phyloP scores from a whole-genome alignment of 2,797 vertebrate genomes.

The Sciurus vulgaris region DNA sequence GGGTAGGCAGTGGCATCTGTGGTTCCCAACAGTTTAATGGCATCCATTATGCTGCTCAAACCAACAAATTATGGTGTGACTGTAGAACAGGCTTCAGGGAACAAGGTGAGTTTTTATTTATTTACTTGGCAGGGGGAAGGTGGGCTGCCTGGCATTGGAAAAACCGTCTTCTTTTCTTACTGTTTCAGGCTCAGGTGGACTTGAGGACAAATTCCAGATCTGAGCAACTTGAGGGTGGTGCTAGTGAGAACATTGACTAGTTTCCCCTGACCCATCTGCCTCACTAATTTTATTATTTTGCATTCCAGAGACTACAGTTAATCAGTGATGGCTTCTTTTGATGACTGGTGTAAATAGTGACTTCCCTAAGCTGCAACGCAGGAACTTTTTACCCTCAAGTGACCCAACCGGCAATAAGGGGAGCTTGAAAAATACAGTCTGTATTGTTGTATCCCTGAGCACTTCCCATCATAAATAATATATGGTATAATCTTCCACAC shows the following conservation, averaged over 20 bases:
- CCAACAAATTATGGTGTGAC: background rate
- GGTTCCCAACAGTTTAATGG: background rate
- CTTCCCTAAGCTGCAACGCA: conserved; percentile 16
- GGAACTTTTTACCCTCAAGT: conserved; percentile 60
- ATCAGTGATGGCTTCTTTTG: conserved; percentile 38
- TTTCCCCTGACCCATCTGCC: too few species aligned
- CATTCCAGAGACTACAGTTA: background rate
- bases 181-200: background rate
- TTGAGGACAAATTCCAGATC: background rate
- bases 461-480: conserved; percentile 71
- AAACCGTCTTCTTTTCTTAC: background rate
- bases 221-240: background rate
- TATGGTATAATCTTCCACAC: conserved; percentile 5
- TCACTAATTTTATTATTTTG: background rate
- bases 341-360: background rate
- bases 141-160: background rate
- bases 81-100: background rate
- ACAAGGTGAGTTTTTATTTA: background rate
- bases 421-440: conserved; percentile 57
- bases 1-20: background rate
- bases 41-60: background rate
- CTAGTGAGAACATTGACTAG: background rate
- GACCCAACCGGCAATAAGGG: conserved; percentile 27
- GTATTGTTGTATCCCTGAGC: conserved; percentile 52
- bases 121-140: background rate